phyloP scores from a whole-genome alignment of 2,888 invertebrate genomes.

The Ectemnius continuus region DNA sequence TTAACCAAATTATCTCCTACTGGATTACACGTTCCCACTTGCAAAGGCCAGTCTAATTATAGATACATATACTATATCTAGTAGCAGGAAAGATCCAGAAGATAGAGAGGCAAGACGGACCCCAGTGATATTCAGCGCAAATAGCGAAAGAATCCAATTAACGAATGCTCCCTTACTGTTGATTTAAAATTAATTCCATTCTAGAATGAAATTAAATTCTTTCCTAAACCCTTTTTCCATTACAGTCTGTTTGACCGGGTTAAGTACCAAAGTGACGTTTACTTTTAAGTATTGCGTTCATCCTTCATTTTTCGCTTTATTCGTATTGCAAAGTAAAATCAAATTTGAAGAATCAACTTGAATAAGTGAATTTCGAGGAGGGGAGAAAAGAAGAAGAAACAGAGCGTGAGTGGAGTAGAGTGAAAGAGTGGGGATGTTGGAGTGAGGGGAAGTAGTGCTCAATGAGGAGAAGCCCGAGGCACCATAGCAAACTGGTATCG shows the following conservation, averaged over 20 bases:
- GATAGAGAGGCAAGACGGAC: constrained; percentile 14
- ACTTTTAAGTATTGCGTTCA: no score
- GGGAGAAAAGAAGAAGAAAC: background rate
- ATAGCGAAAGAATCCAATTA: constrained; percentile 41
- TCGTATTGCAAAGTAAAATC: no score
- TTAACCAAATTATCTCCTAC: no score
- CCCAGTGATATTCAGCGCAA: background rate
- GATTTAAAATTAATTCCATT: background rate
- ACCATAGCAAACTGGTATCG: no score
- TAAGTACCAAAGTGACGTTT: no score
- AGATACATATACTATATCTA: background rate
- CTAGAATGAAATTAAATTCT: no score
- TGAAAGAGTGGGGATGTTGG: background rate
- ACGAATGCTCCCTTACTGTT: constrained; percentile 36
- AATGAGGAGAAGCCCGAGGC: no score
- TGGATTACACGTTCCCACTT: background rate
- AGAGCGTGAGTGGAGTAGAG: background rate
- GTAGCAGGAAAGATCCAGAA: background rate
- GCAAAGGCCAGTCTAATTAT: background rate
- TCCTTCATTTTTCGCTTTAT: no score
- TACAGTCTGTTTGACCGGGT: no score
- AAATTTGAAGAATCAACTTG: no score
- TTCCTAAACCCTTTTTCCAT: no score
- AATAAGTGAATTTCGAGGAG: no score
- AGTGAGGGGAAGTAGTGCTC: background rate